Evolutionary conservation across 37 sponge, comb jelly and placozoan genomes (phyloP).

Genomic region (Cliona cf. orientalis): DNA sequence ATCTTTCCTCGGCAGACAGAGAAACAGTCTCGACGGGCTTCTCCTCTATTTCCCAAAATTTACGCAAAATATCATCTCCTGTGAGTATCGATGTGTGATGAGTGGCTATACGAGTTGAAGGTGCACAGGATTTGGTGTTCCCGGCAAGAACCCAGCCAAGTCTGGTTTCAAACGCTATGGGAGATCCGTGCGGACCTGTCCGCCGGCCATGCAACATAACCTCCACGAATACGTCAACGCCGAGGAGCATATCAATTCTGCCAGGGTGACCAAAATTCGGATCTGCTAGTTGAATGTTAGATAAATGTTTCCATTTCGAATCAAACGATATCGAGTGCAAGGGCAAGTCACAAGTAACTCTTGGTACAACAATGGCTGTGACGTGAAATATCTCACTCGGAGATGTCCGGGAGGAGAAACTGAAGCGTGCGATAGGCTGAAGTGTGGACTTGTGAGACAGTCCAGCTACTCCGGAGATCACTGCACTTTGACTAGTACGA

Average conservation of each 20-base stretch:
- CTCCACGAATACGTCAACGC: conserved; percentile 25
- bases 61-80: conserved; percentile 20
- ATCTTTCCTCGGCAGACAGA: conserved; percentile 24
- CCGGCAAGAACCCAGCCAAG: conserved; percentile 53
- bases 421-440: conserved; percentile 7
- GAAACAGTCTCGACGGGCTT: neutral
- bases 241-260: conserved; percentile 37
- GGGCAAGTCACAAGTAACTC: conserved; percentile 34
- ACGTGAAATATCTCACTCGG: conserved; percentile 1
- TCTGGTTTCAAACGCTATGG: conserved; percentile 33
- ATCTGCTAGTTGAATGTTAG: conserved; percentile 19
- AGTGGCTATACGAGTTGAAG: neutral
- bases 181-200: conserved; percentile 29
- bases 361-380: conserved; percentile 28
- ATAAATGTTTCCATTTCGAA: conserved; percentile 18
- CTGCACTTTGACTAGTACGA: neutral
- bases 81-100: conserved; percentile 19
- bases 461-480: conserved; percentile 23
- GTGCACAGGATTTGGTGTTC: neutral
- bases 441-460: neutral
- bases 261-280: conserved; percentile 19
- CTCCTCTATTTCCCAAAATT: conserved; percentile 46
- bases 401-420: neutral
- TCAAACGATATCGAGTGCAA: conserved; percentile 8
- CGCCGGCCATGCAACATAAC: conserved; percentile 31